Conservation (phyloP, 2,888 invertebrate genomes). For the Cremastinae sp. region DNA sequence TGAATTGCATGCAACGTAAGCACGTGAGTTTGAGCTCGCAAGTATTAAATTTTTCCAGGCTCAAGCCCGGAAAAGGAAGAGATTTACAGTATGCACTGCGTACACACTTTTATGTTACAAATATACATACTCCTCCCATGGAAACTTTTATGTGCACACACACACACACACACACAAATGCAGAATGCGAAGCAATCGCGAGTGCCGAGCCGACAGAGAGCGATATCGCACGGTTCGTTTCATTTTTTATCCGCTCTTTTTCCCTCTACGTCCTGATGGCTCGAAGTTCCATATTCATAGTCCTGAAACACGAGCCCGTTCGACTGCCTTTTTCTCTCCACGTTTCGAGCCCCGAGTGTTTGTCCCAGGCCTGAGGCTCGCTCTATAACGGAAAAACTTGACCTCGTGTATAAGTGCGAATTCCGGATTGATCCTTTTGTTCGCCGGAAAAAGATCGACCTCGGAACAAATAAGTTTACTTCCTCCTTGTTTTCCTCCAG, state of each 20-base stretch:
- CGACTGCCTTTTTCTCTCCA: slow-evolving; percentile 9
- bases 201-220: slow-evolving; percentile 43
- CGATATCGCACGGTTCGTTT: slow-evolving; percentile 50
- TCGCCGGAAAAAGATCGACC: no score
- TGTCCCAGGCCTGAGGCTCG: no score
- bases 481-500: no score
- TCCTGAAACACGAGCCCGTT: slow-evolving; percentile 47
- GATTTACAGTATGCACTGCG: slow-evolving; percentile 28
- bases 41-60: slow-evolving; percentile 49
- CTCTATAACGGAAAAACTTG: slow-evolving; percentile 5
- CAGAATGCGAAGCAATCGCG: slow-evolving; percentile 3
- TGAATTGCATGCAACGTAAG: slow-evolving; percentile 21
- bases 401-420: slow-evolving; percentile 19
- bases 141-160: slow-evolving; percentile 4
- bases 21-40: slow-evolving; percentile 37
- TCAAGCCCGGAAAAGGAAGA: slow-evolving; percentile 30
- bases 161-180: neutral
- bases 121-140: no score
- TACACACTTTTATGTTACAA: slow-evolving; percentile 7
- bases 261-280: neutral
- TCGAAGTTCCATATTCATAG: slow-evolving; percentile 57
- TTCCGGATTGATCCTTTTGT: slow-evolving; percentile 10
- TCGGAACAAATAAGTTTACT: no score
- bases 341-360: slow-evolving; percentile 8
- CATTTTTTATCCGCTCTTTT: slow-evolving; percentile 24